Conservation (phyloP, 1,140 invertebrate genomes). For the Brachionus sp. region DNA sequence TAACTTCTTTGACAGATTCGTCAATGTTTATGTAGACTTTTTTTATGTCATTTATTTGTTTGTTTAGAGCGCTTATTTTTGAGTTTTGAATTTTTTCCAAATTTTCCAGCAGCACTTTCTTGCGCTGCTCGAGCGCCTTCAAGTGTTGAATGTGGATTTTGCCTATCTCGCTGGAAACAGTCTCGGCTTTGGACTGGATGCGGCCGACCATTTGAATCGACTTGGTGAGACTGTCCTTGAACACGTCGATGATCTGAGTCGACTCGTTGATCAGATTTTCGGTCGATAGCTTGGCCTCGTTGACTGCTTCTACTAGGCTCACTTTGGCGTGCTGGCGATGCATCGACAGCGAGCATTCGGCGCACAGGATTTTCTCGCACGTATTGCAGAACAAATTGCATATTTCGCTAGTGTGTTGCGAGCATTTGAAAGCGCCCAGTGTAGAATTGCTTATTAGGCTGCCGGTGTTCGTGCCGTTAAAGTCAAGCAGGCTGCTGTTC, state of each 20-base stretch:
- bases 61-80: slow-evolving; percentile 27
- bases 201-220: slow-evolving; percentile 7
- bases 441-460: slow-evolving; percentile 13
- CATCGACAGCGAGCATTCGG: background rate
- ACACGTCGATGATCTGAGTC: slow-evolving; percentile 32
- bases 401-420: slow-evolving; percentile 9
- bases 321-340: slow-evolving; percentile 35
- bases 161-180: background rate
- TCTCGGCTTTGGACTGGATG: slow-evolving; percentile 9
- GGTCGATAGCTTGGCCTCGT: slow-evolving; percentile 2
- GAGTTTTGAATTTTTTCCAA: slow-evolving; percentile 28
- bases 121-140: slow-evolving; percentile 15
- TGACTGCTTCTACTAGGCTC: slow-evolving; percentile 28
- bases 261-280: slow-evolving; percentile 41
- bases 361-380: slow-evolving; percentile 19
- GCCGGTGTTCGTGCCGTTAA: background rate
- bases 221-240: slow-evolving; percentile 18
- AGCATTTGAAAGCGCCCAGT: background rate
- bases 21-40: background rate
- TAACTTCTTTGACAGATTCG: slow-evolving; percentile 11
- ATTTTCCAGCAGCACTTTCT: slow-evolving; percentile 32
- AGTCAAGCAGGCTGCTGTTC: background rate
- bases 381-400: slow-evolving; percentile 9
- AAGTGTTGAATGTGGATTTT: slow-evolving; percentile 19
- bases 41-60: slow-evolving; percentile 42